Evolutionary conservation across 2,797 vertebrate genomes (phyloP).

Genomic region (Premnoplex brunnescens): DNA sequence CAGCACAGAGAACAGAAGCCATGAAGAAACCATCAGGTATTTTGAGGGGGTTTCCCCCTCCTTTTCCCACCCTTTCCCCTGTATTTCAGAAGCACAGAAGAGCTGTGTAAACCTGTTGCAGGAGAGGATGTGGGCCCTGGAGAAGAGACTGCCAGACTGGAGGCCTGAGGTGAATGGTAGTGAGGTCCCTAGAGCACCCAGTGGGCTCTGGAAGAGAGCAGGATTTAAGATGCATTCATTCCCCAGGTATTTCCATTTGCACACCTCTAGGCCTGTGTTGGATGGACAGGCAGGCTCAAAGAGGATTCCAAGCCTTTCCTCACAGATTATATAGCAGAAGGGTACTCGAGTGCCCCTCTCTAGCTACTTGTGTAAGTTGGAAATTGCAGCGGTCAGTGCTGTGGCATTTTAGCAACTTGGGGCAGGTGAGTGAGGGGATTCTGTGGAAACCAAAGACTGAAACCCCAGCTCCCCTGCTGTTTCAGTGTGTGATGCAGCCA

Average conservation of each 20-base stretch:
- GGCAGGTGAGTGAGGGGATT: neutral
- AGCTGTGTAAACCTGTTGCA: neutral
- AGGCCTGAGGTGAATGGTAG: neutral
- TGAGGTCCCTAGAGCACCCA: neutral
- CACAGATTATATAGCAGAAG: neutral
- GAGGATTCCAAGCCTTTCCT: neutral
- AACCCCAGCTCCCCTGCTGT: neutral
- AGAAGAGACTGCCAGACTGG: neutral
- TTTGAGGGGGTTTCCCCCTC: neutral
- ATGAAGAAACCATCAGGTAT: slow-evolving; percentile 87
- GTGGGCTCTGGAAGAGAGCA: neutral
- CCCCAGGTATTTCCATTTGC: neutral
- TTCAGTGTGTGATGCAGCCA: neutral
- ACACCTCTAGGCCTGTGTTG: neutral
- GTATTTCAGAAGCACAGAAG: neutral
- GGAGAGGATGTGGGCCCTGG: neutral
- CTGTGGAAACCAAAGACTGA: neutral
- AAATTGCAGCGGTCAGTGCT: neutral
- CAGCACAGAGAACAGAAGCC: slow-evolving; percentile 88
- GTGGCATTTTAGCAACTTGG: neutral
- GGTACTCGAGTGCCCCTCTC: neutral
- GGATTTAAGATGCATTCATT: neutral
- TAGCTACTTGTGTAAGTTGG: neutral
- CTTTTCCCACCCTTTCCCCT: neutral
- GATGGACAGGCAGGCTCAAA: neutral